These are phyloP conservation scores for Rachycentron canadum DNA, from an alignment of 2,797 vertebrate genomes.

Conservation along the genomic window DNA sequence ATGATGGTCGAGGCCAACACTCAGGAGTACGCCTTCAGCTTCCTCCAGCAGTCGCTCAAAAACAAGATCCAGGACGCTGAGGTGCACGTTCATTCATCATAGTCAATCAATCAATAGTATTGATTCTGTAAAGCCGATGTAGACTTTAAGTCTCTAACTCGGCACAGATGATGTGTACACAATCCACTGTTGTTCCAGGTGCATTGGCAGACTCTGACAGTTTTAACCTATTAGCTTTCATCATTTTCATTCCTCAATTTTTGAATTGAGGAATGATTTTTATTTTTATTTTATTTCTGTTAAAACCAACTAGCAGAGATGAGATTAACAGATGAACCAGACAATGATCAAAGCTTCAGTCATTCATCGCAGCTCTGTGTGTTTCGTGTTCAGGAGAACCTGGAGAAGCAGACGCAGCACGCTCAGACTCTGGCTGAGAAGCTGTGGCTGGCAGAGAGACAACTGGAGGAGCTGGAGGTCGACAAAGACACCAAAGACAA, in stretches of 20 bases:
- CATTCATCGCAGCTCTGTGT: not conserved
- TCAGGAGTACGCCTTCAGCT: constrained; percentile 88
- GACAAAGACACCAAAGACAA: constrained; percentile 76
- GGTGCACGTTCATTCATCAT: constrained; percentile 56
- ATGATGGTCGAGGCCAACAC: constrained; percentile 87
- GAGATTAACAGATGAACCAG: too few species aligned
- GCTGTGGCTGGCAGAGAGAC: constrained; percentile 83
- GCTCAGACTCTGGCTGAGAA: constrained; percentile 80
- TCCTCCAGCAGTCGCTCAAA: constrained; percentile 85
- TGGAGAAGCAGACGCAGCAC: constrained; percentile 84
- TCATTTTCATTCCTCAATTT: too few species aligned
- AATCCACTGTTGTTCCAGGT: too few species aligned
- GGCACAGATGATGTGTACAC: too few species aligned
- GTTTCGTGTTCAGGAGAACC: constrained; percentile 75
- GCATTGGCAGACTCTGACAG: too few species aligned
- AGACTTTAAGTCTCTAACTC: too few species aligned
- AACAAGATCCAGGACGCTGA: constrained; percentile 86
- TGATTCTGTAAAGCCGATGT: not conserved
- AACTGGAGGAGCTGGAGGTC: constrained; percentile 80
- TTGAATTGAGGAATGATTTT: too few species aligned
- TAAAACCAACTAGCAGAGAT: too few species aligned
- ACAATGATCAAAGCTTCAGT: too few species aligned
- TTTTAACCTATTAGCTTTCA: too few species aligned
- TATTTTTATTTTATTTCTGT: too few species aligned
- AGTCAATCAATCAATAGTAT: too few species aligned